phyloP scores from a whole-genome alignment of 2,888 invertebrate genomes.

The Chrysolina oricalcia region DNA sequence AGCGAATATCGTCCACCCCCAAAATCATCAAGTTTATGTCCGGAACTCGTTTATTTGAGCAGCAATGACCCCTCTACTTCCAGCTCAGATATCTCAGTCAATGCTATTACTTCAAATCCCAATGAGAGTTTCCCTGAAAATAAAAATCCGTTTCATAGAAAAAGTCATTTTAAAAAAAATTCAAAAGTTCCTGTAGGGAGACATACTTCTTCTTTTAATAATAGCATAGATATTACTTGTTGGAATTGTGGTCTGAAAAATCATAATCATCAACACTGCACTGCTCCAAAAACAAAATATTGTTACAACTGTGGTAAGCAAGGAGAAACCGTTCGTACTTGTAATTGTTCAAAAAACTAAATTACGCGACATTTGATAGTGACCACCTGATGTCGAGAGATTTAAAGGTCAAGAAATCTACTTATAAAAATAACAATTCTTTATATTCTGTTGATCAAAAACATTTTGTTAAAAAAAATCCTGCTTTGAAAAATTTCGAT shows the following conservation, averaged over 20 bases:
- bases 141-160: neutral
- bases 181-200: neutral
- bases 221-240: constrained; percentile 1
- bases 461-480: constrained; percentile 3
- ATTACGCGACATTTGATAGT: neutral
- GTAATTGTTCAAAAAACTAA: constrained; percentile 36
- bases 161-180: neutral
- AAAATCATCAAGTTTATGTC: constrained; percentile 26
- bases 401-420: neutral
- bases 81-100: constrained; percentile 2
- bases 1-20: constrained; percentile 24
- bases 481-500: neutral
- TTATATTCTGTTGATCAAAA: too few relatives aligned
- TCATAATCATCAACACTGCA: constrained; percentile 27
- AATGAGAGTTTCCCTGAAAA: neutral
- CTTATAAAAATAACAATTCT: too few relatives aligned
- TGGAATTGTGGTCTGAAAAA: constrained; percentile 29
- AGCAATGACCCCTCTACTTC: constrained; percentile 22
- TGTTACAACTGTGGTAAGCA: constrained; percentile 31
- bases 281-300: constrained; percentile 29
- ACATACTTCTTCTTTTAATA: neutral
- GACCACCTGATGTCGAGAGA: constrained; percentile 13
- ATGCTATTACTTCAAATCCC: neutral
- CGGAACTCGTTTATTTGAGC: constrained; percentile 23
- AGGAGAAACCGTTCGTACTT: constrained; percentile 21